These are phyloP conservation scores for Sipha flava DNA, from an alignment of 1,140 invertebrate species.

Conservation along the genomic window DNA sequence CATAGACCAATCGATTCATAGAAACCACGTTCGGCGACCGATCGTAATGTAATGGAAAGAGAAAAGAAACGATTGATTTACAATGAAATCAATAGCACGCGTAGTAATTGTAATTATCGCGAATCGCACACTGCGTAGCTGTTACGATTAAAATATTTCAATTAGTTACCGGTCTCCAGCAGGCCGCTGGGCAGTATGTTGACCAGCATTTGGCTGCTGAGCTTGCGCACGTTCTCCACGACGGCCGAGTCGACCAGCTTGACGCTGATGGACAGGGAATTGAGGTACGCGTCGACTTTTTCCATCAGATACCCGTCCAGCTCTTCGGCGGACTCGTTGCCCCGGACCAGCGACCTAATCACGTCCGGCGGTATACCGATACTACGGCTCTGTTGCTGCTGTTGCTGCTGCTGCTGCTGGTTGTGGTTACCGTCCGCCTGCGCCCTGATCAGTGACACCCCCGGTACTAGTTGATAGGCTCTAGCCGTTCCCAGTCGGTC, in stretches of 20 bases:
- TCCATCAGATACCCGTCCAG: conserved; percentile 35
- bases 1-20: no score
- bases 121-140: no score
- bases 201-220: background rate
- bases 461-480: conserved; percentile 51
- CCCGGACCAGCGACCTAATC: conserved; percentile 12
- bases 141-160: no score
- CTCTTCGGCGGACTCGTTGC: conserved; percentile 21
- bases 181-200: background rate
- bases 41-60: no score
- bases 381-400: background rate
- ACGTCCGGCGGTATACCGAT: conserved; percentile 17
- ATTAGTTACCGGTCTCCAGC: background rate
- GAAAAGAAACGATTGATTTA: no score
- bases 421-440: background rate
- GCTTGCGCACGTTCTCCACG: conserved; percentile 46
- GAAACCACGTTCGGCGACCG: no score
- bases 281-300: conserved; percentile 55
- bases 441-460: conserved; percentile 13
- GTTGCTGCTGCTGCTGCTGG: background rate
- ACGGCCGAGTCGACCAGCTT: conserved; percentile 59
- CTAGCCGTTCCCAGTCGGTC: conserved; percentile 60
- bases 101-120: no score
- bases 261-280: conserved; percentile 62
- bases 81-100: no score